Evolutionary conservation across 2,797 vertebrate species (phyloP), one percentile per base, ranked within the genome.

Genomic region (Micrastur ruficollis): DNA sequence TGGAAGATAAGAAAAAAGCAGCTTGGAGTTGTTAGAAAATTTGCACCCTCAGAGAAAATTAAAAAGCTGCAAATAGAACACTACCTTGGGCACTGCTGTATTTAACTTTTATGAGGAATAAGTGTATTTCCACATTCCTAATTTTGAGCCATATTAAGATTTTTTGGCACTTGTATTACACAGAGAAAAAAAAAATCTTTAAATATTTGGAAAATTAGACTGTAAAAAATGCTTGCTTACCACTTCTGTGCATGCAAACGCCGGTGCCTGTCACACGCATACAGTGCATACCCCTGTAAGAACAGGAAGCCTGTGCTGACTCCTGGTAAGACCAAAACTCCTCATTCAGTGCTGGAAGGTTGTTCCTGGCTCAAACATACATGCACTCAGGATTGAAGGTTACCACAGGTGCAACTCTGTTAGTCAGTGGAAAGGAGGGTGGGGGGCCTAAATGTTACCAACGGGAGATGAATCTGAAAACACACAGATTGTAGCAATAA

Each of bases 1-100:
- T 82, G 31, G 80, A 92, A 88, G 32, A 44, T 26, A 71, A 80
- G n/a, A 72, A 26, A 79, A 92, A 94, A 90, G 11, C 22, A 46
- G 8, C 10, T 76, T 72, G 27, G 11, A 83, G 38, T 20, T 49
- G 23, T 71, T 55, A 50, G 50, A 72, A 79, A 76, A 80, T 49
- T 40, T 14, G 40, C 18, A 65, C 10, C 42, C 32, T 88, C 46
- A 46, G 29, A 72, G 31, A 80, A 80, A 46, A 72, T 42, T 2
- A 22, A 88, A 85, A 61, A 55, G 1, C 32, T 85, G 47, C 13
- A 92, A 95, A 86, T 2, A 12, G 82, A 92, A 53, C 5, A 5
- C n/a, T 3, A 3, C 46, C 21, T 81, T 71, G 16, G 49, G 21
- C 38, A 53, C 9, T 4, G 1, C 18, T 6, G 27, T 42, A 42